These are phyloP conservation scores for Lottia gigantea DNA, from an alignment of 2,888 invertebrate species.

Conservation along the genomic window DNA sequence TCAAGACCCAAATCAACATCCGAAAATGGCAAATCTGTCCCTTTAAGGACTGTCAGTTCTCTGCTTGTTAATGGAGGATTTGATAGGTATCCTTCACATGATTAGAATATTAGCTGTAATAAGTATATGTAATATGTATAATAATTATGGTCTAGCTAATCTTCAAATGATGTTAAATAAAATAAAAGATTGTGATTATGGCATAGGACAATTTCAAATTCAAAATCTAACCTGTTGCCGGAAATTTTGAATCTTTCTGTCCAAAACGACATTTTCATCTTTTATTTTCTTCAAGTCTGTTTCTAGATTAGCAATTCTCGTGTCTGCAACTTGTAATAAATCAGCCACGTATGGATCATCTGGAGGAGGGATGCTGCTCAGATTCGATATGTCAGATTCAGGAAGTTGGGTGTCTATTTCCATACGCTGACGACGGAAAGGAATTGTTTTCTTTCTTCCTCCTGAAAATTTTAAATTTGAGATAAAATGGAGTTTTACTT, in stretches of 20 bases:
- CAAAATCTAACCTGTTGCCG: constrained; percentile 64
- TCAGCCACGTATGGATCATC: constrained; percentile 67
- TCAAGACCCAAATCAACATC: too few relatives aligned
- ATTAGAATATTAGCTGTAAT: too few relatives aligned
- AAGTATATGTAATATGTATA: too few relatives aligned
- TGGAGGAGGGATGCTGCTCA: constrained; percentile 38
- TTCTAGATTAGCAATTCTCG: constrained; percentile 61
- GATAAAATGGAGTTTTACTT: too few relatives aligned
- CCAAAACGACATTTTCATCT: constrained; percentile 58
- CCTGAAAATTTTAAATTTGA: constrained; percentile 40
- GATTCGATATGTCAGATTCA: constrained; percentile 35
- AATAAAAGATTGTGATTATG: background rate
- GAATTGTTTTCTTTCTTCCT: constrained; percentile 66
- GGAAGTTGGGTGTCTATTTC: constrained; percentile 65
- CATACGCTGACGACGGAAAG: constrained; percentile 68
- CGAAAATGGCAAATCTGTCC: too few relatives aligned
- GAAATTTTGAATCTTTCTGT: constrained; percentile 61
- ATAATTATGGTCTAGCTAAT: too few relatives aligned
- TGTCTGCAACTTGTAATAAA: constrained; percentile 66
- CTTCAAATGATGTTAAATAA: background rate
- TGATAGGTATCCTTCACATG: too few relatives aligned
- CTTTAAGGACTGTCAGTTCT: too few relatives aligned
- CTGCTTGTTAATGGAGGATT: too few relatives aligned
- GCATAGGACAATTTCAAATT: background rate
- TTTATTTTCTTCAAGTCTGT: constrained; percentile 43